Base-by-base conservation (phyloP, 1,140 invertebrate species). In the Neelides sp. region DNA sequence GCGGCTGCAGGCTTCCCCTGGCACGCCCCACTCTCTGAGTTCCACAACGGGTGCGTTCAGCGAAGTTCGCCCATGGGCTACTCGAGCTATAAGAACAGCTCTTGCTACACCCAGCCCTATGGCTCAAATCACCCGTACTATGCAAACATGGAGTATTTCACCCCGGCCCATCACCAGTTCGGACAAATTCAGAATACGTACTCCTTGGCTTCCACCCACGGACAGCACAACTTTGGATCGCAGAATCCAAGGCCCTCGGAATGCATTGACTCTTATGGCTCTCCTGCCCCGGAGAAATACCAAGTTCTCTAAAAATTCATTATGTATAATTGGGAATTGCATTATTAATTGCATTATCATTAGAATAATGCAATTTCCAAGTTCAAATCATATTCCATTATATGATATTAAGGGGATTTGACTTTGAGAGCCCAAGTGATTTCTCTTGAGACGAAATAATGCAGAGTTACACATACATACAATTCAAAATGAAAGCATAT, bases 151-250 rank as follows among this genome's bases (percentile, higher is more conserved):
- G 55, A 61, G 24, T 57, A 61, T 32, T 55, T 59, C 20, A 49
- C 52, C 8, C 48, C 56, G 26, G 30, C 32, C 37, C 52, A 55
- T 53, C 56, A 57, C 28, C 46, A 50, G 20, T 7, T 13, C n/a
- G 28, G 7, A 32, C 59, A 61, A 52, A 61, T 61, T 52, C 41
- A 52, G 40, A 61, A 61, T 54, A 41, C 52, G 15, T 57, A 61
- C 32, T 49, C 55, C 26, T 57, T 57, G 32, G 52, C 55, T 13
- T 34, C 27, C 22, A 26, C 59, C 20, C 55, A 61, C 27, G 27
- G 48, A 37, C 52, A 55, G 28, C 55, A 61, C 26, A 52, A 57
- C 45, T 52, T 52, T 27, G 47, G 43, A n/a, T n/a, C n/a, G n/a
- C n/a, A 45, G 43, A 32, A 34, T 19, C 30, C 37, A 35, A 34